Evolutionary conservation across 1,140 invertebrate genomes (phyloP), one percentile per base, ranked within the genome.

Genomic region (Drosophila nigromelanica): DNA sequence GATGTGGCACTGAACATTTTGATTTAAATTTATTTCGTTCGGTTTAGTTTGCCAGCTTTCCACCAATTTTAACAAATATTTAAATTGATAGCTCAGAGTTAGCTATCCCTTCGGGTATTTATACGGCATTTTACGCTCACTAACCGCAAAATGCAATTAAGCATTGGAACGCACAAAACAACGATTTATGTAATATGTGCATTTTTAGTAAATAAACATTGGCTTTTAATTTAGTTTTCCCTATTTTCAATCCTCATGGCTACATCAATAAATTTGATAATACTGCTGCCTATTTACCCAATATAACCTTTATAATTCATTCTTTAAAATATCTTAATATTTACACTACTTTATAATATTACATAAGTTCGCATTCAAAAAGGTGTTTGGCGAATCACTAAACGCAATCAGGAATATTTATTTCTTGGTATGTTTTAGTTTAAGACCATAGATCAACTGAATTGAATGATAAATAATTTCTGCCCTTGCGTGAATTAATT

Each of bases 1-100:
- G 14, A 67, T 68, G 61, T 52, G 43, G 15, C 45, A 43, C 33
- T 43, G 67, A 30, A 69, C 40, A 81, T 75, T 81, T 72, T 62
- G 75, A 73, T 78, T 69, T 73, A 87, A 87, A 81, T 87, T 87
- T 60, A 67, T 78, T 81, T 71, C 67, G 69, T 77, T 86, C 67
- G 73, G 73, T 85, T 85, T 30, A 15, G 27, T 50, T 50, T 14
- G 48, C 73, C 47, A 21, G 48, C 48, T 54, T 40, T 60, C 43
- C 43, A 15, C 12, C 10, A 66, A 71, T 79, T 72, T 48, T 54
- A 69, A 68, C 71, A 73, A 68, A 81, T 70, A 76, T 83, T 73
- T 52, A 64, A 75, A 82, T 82, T 68, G 61, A 47, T 64, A 60
- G 48, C 75, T 48, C 48, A 63, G 35, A 50, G 68, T 78, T 73